These are phyloP conservation scores for Nymphicus hollandicus DNA, from an alignment of 2,113 vertebrate species.

Conservation along the genomic window DNA sequence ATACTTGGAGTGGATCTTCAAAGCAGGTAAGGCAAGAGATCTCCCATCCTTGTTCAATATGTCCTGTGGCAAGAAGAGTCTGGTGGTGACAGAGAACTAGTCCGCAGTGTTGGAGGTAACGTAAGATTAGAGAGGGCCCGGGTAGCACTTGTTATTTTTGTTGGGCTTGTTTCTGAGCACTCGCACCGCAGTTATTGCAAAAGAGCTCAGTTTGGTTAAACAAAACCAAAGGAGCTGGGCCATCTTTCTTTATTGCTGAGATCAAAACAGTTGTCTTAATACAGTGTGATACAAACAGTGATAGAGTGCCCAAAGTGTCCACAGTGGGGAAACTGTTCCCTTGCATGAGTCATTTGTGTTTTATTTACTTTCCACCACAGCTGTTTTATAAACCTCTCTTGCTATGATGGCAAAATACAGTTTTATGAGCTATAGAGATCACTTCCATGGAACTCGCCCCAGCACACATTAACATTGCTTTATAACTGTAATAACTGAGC, in stretches of 20 bases:
- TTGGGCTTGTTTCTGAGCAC: background rate
- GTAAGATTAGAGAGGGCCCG: background rate
- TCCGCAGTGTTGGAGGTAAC: background rate
- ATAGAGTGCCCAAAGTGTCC: background rate
- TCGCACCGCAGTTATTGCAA: accelerated
- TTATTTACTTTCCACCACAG: background rate
- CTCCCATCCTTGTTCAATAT: accelerated
- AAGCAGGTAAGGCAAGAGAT: constrained; percentile 82
- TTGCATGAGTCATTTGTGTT: background rate
- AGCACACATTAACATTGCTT: background rate
- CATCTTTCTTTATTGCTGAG: background rate
- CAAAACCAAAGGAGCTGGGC: background rate
- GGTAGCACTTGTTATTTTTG: background rate
- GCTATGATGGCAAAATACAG: background rate
- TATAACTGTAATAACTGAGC: background rate
- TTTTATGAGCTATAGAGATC: background rate
- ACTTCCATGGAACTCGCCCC: background rate
- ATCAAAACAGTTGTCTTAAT: background rate
- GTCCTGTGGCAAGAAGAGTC: background rate
- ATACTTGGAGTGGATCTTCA: constrained; percentile 97
- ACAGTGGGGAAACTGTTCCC: background rate
- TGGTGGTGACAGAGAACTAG: background rate
- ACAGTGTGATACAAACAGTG: background rate
- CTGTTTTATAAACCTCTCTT: background rate
- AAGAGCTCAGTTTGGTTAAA: background rate